Percentiles rank a stretch among this genome's conserved stretches.
Evolutionary conservation across 1,140 invertebrate genomes (phyloP).

Genomic region (Papilio polyxenes): DNA sequence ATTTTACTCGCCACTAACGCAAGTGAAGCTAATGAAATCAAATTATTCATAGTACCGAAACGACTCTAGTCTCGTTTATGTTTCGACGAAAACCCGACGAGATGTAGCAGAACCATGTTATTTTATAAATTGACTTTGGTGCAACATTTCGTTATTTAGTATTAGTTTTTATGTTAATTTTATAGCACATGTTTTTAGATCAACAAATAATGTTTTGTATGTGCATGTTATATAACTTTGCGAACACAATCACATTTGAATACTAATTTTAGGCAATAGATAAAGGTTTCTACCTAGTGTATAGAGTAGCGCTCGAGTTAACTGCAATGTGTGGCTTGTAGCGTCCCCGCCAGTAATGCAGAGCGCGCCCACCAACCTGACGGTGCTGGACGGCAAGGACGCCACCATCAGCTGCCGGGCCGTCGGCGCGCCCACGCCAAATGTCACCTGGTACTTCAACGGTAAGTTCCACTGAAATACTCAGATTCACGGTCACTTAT

Average conservation of each 20-base stretch:
- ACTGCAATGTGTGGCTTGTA: constrained; percentile 81
- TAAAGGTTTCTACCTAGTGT: constrained; percentile 25
- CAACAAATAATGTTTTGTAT: constrained; percentile 12
- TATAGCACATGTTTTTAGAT: constrained; percentile 4
- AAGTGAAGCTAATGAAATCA: constrained; percentile 34
- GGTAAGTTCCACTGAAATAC: constrained; percentile 81
- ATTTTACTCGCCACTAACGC: constrained; percentile 21
- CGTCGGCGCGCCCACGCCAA: constrained; percentile 93
- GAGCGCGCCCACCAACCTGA: constrained; percentile 90
- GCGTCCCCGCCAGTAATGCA: constrained; percentile 92
- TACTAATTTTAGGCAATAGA: constrained; percentile 34
- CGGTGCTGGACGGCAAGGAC: constrained; percentile 95
- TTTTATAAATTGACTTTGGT: constrained; percentile 1
- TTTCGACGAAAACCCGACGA: background rate
- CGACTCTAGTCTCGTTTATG: background rate
- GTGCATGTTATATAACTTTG: constrained; percentile 9
- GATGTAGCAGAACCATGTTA: background rate
- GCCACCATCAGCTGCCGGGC: constrained; percentile 92
- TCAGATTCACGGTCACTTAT: background rate
- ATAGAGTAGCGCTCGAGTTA: constrained; percentile 61
- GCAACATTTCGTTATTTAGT: background rate
- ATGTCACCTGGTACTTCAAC: constrained; percentile 95
- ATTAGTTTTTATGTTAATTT: background rate
- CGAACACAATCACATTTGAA: constrained; percentile 28
- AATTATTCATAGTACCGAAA: constrained; percentile 35